A percentile compares a stretch with the other conserved stretches of the same genome.
phyloP scores from a whole-genome alignment of 2,888 invertebrate genomes.

The Chloromyia formosa region DNA sequence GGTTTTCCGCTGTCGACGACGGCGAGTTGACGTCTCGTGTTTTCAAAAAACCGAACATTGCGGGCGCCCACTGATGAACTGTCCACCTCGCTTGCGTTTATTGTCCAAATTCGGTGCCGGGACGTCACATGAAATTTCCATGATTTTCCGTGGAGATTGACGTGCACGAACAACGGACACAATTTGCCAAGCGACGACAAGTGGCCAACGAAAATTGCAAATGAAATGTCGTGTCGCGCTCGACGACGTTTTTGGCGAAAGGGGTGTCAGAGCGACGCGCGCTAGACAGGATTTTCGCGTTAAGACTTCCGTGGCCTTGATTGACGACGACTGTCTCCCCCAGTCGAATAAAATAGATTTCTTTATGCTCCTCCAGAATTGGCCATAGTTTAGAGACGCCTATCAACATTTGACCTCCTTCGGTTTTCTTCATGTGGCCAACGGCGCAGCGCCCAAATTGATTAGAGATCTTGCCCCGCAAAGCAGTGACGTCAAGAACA shows the following conservation, averaged over 20 bases:
- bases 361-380: too few relatives aligned
- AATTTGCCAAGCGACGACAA: too few relatives aligned
- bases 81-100: slow-evolving; percentile 5
- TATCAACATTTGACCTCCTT: too few relatives aligned
- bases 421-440: too few relatives aligned
- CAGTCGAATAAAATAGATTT: not conserved
- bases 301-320: slow-evolving; percentile 15
- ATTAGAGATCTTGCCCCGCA: too few relatives aligned
- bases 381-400: too few relatives aligned
- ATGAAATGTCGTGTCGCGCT: slow-evolving; percentile 19
- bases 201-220: not conserved
- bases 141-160: not conserved
- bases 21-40: not conserved
- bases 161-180: not conserved
- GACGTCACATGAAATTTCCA: not conserved
- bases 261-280: slow-evolving; percentile 30
- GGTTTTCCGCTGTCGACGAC: not conserved
- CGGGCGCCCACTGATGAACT: slow-evolving; percentile 18
- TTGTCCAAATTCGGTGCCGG: slow-evolving; percentile 21
- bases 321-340: slow-evolving; percentile 10
- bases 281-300: slow-evolving; percentile 9
- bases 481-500: too few relatives aligned
- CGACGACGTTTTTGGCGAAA: slow-evolving; percentile 32
- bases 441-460: too few relatives aligned
- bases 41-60: not conserved